Conservation (phyloP, 2,113 vertebrate species). For the Butorides virescens region DNA sequence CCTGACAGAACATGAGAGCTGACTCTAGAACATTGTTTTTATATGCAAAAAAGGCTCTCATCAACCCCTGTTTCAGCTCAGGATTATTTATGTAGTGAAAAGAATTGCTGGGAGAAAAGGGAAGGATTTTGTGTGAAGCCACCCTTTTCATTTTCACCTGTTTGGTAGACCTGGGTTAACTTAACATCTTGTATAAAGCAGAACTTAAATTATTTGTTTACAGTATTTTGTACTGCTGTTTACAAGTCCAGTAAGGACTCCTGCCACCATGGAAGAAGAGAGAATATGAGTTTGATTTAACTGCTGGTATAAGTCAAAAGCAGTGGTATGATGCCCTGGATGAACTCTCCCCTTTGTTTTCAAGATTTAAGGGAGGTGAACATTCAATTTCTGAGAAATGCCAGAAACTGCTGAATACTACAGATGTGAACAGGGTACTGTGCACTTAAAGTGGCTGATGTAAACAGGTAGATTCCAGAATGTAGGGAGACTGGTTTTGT, state of each 20-base stretch:
- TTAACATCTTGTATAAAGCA: conserved; percentile 71
- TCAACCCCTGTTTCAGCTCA: conserved; percentile 75
- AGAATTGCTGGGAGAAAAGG: conserved; percentile 69
- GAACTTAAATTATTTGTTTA: conserved; percentile 77
- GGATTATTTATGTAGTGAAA: conserved; percentile 77
- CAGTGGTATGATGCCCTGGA: not conserved
- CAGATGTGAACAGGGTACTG: conserved; percentile 54
- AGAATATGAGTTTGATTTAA: conserved; percentile 23
- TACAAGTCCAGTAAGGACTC: conserved; percentile 78
- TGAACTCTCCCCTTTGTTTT: conserved; percentile 45
- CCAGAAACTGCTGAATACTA: conserved; percentile 37
- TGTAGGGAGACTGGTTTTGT: conserved; percentile 36
- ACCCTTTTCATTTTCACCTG: conserved; percentile 68
- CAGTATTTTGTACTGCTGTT: conserved; percentile 84
- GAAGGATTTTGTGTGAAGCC: conserved; percentile 71
- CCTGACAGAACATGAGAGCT: conserved; percentile 62
- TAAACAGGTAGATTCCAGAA: conserved; percentile 12
- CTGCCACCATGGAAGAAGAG: conserved; percentile 68
- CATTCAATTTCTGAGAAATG: conserved; percentile 32
- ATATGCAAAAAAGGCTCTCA: conserved; percentile 74
- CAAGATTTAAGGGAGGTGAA: conserved; percentile 49
- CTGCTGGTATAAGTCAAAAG: not conserved
- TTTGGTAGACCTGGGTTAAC: conserved; percentile 65
- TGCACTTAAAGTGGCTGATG: conserved; percentile 27
- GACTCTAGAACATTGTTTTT: conserved; percentile 57